phyloP scores from a whole-genome alignment of 2,797 vertebrate genomes.

The Psittacula echo region DNA sequence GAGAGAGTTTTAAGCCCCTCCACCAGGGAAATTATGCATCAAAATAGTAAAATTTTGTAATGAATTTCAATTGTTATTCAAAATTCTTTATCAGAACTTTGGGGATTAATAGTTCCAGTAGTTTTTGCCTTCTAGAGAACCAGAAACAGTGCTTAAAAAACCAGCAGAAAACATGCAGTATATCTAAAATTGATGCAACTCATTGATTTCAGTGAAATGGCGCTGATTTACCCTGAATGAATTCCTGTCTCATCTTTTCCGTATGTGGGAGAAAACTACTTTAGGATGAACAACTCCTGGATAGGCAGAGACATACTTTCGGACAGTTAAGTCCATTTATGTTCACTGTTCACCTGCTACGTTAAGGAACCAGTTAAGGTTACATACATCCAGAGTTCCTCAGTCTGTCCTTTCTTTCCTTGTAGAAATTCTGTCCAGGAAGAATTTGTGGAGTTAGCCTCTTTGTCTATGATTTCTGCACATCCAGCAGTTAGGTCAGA shows the following conservation, averaged over 20 bases:
- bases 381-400: not conserved
- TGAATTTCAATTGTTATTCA: slow-evolving; percentile 43
- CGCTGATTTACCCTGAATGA: not conserved
- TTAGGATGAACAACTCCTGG: not conserved
- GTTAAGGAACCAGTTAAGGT: not conserved
- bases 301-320: not conserved
- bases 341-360: not conserved
- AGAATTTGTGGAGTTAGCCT: not conserved
- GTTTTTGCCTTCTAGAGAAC: not conserved
- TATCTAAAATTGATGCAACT: not conserved
- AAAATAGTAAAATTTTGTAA: slow-evolving; percentile 59
- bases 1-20: slow-evolving; percentile 61
- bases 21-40: slow-evolving; percentile 59
- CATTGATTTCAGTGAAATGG: not conserved
- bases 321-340: not conserved
- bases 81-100: slow-evolving; percentile 55
- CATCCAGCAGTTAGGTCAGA: not conserved
- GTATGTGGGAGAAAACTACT: not conserved
- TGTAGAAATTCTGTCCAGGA: not conserved
- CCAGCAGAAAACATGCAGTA: not conserved
- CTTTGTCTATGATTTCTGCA: not conserved
- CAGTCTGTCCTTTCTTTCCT: not conserved
- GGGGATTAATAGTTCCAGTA: not conserved
- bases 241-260: not conserved
- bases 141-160: not conserved